phyloP scores from a whole-genome alignment of 1,140 invertebrate species.

The Leptinotarsa texana region DNA sequence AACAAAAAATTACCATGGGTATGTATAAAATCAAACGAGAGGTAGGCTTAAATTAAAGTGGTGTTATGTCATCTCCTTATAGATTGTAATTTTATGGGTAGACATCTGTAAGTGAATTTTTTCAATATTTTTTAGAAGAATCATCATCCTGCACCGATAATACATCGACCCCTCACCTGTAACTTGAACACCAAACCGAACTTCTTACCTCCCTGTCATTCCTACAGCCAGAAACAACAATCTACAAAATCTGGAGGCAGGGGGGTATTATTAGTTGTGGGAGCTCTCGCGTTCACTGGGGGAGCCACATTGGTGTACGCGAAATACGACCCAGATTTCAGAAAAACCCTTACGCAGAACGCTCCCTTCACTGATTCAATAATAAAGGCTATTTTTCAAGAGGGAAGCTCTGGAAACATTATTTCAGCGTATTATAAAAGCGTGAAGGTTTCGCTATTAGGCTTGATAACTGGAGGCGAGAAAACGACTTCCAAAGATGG shows the following conservation, averaged over 20 bases:
- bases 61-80: slow-evolving; percentile 11
- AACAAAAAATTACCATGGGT: slow-evolving; percentile 26
- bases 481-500: slow-evolving; percentile 21
- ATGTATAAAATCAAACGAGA: slow-evolving; percentile 25
- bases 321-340: slow-evolving; percentile 70
- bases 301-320: slow-evolving; percentile 66
- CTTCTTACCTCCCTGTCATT: background rate
- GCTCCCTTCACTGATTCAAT: slow-evolving; percentile 68
- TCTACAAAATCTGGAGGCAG: slow-evolving; percentile 10
- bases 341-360: slow-evolving; percentile 67
- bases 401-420: slow-evolving; percentile 63
- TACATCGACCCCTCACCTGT: background rate
- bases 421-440: slow-evolving; percentile 35
- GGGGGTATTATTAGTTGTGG: slow-evolving; percentile 40
- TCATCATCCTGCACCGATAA: background rate
- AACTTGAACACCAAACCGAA: background rate
- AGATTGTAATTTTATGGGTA: background rate
- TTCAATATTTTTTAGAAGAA: slow-evolving; percentile 17
- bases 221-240: slow-evolving; percentile 15
- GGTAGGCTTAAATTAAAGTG: background rate
- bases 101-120: background rate
- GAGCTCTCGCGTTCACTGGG: slow-evolving; percentile 58
- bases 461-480: slow-evolving; percentile 25
- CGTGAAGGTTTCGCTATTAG: slow-evolving; percentile 36
- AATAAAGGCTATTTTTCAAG: slow-evolving; percentile 69